These are phyloP conservation scores for Macrobrachium nipponense DNA, from an alignment of 1,140 invertebrate genomes.

Conservation along the genomic window DNA sequence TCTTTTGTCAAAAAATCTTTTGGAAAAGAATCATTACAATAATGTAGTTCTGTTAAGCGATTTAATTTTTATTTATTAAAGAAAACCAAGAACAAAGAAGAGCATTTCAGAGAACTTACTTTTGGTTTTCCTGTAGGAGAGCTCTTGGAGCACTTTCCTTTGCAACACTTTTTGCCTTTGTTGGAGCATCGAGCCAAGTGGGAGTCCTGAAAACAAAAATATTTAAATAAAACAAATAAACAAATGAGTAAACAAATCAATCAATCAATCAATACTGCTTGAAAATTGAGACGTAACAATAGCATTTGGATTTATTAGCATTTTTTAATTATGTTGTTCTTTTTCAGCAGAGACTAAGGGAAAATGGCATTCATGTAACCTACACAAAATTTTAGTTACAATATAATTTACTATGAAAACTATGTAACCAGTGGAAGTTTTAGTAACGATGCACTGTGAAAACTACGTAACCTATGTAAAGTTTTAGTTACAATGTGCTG, in stretches of 20 bases:
- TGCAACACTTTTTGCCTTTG: not conserved
- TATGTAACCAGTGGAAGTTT: too few species aligned
- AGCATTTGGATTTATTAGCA: not conserved
- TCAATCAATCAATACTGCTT: not conserved
- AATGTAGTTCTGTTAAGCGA: too few species aligned
- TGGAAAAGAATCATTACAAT: too few species aligned
- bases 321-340: not conserved
- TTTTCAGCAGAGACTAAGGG: not conserved
- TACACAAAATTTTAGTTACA: too few species aligned
- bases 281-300: not conserved
- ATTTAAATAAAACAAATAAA: too few species aligned
- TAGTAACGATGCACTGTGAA: too few species aligned
- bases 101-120: not conserved
- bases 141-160: not conserved
- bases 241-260: not conserved
- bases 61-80: too few species aligned
- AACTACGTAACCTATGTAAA: too few species aligned
- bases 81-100: too few species aligned
- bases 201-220: not conserved
- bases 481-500: too few species aligned
- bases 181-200: conserved; percentile 11
- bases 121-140: not conserved
- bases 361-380: not conserved
- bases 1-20: too few species aligned
- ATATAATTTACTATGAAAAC: too few species aligned